Conservation (phyloP, 2,888 invertebrate species). For the Xylota segnis region DNA sequence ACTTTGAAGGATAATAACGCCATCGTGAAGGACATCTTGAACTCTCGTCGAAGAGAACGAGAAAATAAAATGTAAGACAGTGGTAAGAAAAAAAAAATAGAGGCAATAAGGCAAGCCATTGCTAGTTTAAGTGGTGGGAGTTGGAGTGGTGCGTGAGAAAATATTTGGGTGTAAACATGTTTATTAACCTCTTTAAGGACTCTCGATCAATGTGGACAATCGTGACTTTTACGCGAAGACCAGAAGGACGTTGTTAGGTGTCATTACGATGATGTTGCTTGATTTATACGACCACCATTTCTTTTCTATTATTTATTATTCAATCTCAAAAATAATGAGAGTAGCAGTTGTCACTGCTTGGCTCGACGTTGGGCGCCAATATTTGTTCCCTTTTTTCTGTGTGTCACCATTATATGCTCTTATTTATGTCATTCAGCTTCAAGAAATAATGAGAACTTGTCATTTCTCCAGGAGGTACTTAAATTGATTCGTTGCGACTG, state of each 20-base stretch:
- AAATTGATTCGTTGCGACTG: background rate
- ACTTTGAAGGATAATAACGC: conserved; percentile 41
- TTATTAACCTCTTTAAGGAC: conserved; percentile 43
- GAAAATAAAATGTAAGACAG: conserved; percentile 6
- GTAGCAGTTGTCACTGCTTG: background rate
- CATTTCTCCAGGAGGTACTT: background rate
- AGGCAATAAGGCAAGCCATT: conserved; percentile 19
- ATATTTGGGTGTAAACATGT: conserved; percentile 27
- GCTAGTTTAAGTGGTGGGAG: conserved; percentile 24
- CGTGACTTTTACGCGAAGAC: background rate
- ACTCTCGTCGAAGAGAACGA: conserved; percentile 18
- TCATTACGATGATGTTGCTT: background rate
- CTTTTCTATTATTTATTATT: background rate
- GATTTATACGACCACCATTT: background rate
- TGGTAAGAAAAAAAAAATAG: background rate
- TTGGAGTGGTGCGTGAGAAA: conserved; percentile 8
- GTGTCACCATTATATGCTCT: background rate
- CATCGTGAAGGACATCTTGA: conserved; percentile 58
- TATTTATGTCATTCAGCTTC: background rate
- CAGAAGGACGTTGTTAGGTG: background rate
- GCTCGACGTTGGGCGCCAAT: conserved; percentile 11
- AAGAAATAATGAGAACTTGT: background rate
- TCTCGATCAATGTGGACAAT: conserved; percentile 8
- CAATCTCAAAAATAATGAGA: background rate
- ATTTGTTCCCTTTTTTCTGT: background rate